Conservation (phyloP, 2,888 invertebrate genomes). For the Drosophila recens region DNA sequence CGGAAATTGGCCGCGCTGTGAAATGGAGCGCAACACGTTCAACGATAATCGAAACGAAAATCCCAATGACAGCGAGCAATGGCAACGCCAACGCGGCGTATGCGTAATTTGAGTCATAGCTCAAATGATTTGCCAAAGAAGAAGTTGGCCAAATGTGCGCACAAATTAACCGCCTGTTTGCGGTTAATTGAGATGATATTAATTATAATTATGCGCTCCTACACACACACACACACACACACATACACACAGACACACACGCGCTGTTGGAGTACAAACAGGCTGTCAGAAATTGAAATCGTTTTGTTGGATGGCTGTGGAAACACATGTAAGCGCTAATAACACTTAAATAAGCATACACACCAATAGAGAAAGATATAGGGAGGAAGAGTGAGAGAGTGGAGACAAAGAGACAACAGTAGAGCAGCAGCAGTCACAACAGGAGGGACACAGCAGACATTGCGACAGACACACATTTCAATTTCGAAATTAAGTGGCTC, state of each 20-base stretch:
- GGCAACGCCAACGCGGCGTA: conserved; percentile 39
- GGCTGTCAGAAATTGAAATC: conserved; percentile 74
- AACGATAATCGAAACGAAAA: conserved; percentile 33
- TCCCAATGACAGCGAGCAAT: neutral
- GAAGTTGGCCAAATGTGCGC: conserved; percentile 59
- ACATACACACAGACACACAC: conserved; percentile 9
- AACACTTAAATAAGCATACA: conserved; percentile 73
- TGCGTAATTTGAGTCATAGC: conserved; percentile 46
- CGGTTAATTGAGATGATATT: conserved; percentile 80
- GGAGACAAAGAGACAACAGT: conserved; percentile 1
- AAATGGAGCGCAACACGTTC: conserved; percentile 40
- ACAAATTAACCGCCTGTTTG: conserved; percentile 78
- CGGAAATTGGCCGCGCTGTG: conserved; percentile 60
- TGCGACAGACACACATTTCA: conserved; percentile 61
- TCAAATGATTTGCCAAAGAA: conserved; percentile 57
- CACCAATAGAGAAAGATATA: conserved; percentile 29
- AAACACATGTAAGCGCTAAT: conserved; percentile 79
- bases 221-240: conserved; percentile 28
- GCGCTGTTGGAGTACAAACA: conserved; percentile 24
- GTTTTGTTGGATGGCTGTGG: conserved; percentile 58
- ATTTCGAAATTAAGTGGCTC: conserved; percentile 78
- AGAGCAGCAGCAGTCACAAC: conserved; percentile 8
- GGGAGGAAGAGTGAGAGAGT: neutral
- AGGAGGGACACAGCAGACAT: conserved; percentile 7
- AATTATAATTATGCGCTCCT: conserved; percentile 66